A percentile compares a stretch with the other conserved stretches of the same genome.
phyloP scores from a whole-genome alignment of 2,888 invertebrate species.

The Leptopterna dolabrata region DNA sequence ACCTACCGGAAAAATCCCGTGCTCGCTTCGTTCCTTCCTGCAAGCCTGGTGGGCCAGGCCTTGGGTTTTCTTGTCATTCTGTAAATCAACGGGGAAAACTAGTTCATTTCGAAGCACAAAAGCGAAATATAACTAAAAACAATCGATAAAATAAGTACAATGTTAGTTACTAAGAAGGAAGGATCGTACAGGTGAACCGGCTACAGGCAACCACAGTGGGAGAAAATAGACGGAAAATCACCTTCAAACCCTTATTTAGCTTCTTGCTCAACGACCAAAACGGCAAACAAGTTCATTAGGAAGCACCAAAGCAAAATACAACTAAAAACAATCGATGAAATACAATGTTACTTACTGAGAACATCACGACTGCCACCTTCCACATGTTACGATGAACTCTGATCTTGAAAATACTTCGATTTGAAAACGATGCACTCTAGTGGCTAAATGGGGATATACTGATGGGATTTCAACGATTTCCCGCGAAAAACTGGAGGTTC shows the following conservation, averaged over 20 bases:
- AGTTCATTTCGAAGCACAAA: too few relatives aligned
- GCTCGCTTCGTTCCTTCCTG: too few relatives aligned
- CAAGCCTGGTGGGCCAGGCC: too few relatives aligned
- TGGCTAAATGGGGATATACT: background rate
- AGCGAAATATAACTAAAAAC: too few relatives aligned
- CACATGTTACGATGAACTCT: background rate
- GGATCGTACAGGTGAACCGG: background rate
- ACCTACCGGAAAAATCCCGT: too few relatives aligned
- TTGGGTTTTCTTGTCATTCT: too few relatives aligned
- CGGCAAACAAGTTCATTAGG: background rate
- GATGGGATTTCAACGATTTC: background rate
- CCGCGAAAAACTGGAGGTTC: background rate
- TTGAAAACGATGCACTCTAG: too few relatives aligned
- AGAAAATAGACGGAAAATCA: background rate
- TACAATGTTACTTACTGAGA: background rate
- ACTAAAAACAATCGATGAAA: background rate
- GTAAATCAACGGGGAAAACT: too few relatives aligned
- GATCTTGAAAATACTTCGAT: background rate
- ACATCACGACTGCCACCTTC: background rate
- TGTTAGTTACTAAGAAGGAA: too few relatives aligned
- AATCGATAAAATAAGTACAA: too few relatives aligned
- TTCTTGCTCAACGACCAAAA: background rate
- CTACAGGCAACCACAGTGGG: background rate
- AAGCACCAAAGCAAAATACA: background rate
- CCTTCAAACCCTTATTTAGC: background rate